Percentiles rank a stretch among this genome's conserved stretches.
These are phyloP conservation scores for Tenualosa thibaudeaui DNA, from an alignment of 2,797 vertebrate genomes.

Conservation along the genomic window DNA sequence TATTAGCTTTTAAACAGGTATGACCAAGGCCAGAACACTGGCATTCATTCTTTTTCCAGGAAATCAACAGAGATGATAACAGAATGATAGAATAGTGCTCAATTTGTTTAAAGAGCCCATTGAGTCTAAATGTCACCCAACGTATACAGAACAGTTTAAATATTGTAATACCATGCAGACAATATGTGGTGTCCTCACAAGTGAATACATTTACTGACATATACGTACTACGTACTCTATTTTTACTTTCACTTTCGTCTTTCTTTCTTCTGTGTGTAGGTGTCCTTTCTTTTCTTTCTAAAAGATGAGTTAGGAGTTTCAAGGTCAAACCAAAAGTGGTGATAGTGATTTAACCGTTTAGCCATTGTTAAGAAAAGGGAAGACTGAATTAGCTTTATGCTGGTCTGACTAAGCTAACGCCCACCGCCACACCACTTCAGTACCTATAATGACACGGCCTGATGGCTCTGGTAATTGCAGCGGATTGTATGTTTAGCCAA, in stretches of 20 bases:
- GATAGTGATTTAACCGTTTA: not conserved
- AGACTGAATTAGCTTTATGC: not conserved
- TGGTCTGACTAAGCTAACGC: not conserved
- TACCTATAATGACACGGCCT: constrained; percentile 47
- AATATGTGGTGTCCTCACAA: constrained; percentile 25
- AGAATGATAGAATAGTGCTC: constrained; percentile 23
- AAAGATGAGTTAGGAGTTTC: not conserved
- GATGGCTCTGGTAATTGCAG: constrained; percentile 56
- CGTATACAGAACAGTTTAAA: constrained; percentile 25
- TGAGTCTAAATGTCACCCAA: constrained; percentile 51
- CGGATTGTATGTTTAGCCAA: constrained; percentile 70
- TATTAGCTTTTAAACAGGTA: not conserved
- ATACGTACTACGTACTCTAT: not conserved
- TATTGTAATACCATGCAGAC: constrained; percentile 32
- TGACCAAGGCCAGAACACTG: constrained; percentile 4
- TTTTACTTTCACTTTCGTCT: not conserved
- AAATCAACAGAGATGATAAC: constrained; percentile 44
- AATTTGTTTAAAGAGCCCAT: constrained; percentile 35
- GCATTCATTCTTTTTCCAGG: constrained; percentile 23
- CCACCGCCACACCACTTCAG: not conserved
- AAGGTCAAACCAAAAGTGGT: not conserved
- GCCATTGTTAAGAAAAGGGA: not conserved
- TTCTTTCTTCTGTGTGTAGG: not conserved
- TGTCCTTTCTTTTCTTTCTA: not conserved
- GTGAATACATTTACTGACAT: not conserved